Evolutionary conservation across 2,797 vertebrate species (phyloP).

Genomic region (Syngnathus rostellatus): DNA sequence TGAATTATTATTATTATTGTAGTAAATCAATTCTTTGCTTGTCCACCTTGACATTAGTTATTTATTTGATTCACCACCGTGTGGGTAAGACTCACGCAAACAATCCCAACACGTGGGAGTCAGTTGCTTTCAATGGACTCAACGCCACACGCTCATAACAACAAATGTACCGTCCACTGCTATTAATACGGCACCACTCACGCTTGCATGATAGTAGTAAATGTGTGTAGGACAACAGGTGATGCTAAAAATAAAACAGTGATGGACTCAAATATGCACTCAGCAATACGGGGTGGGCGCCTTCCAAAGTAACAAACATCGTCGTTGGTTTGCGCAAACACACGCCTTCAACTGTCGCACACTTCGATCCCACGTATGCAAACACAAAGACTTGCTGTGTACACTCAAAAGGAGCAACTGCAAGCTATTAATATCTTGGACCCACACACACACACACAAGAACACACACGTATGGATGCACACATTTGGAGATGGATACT

Average conservation of each 20-base stretch:
- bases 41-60: no score
- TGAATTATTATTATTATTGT: no score
- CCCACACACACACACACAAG: conserved; percentile 29
- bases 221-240: conserved; percentile 53
- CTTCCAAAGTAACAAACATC: conserved; percentile 47
- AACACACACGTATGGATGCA: conserved; percentile 38
- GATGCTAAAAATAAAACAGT: conserved; percentile 57
- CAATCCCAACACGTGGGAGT: conserved; percentile 18
- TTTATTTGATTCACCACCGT: neutral
- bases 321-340: conserved; percentile 18
- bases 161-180: conserved; percentile 6
- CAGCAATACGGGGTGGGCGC: conserved; percentile 32
- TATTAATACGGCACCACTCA: neutral
- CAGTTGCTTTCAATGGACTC: conserved; percentile 40
- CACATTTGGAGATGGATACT: conserved; percentile 55
- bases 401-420: conserved; percentile 62
- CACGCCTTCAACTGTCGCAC: conserved; percentile 48
- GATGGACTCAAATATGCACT: conserved; percentile 32
- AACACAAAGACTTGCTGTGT: conserved; percentile 68
- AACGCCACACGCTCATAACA: conserved; percentile 21
- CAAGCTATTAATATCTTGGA: conserved; percentile 60
- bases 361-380: conserved; percentile 55
- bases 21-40: no score
- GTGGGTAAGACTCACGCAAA: neutral
- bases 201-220: neutral